A percentile compares a stretch with the other conserved stretches of the same genome.
Evolutionary conservation across 2,888 invertebrate genomes (phyloP).

Genomic region (Eustalomyia histrio): DNA sequence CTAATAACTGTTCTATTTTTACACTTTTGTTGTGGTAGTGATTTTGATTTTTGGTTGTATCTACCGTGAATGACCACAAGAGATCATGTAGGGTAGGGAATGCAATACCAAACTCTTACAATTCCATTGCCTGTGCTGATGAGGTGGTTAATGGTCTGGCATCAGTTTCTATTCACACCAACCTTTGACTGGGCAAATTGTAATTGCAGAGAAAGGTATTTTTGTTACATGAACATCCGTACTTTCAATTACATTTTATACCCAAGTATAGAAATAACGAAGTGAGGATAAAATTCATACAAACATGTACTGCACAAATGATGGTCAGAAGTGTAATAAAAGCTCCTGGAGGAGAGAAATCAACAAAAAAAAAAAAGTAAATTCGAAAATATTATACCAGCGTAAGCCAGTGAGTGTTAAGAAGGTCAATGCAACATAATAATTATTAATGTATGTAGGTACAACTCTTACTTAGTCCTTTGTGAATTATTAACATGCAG

Average conservation of each 20-base stretch:
- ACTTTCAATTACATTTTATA: constrained; percentile 73
- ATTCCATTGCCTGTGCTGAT: no score
- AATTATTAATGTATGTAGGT: background rate
- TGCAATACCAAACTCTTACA: no score
- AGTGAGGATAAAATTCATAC: constrained; percentile 68
- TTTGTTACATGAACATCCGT: constrained; percentile 74
- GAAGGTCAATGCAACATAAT: background rate
- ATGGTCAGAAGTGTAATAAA: constrained; percentile 63
- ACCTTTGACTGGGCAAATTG: constrained; percentile 70
- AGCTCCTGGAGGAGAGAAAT: constrained; percentile 59
- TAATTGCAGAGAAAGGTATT: constrained; percentile 72
- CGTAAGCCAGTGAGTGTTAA: background rate
- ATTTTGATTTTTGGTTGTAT: background rate
- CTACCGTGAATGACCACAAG: background rate
- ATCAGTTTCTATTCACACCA: constrained; percentile 3
- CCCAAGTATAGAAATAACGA: constrained; percentile 72
- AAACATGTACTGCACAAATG: constrained; percentile 68
- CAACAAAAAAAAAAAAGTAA: background rate
- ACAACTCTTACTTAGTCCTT: constrained; percentile 25
- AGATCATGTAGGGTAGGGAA: no score
- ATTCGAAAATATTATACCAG: no score
- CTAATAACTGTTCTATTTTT: constrained; percentile 9
- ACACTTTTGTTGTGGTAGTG: background rate
- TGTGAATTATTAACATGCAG: constrained; percentile 18
- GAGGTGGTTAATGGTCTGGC: background rate